Evolutionary conservation across 2,888 invertebrate species (phyloP), one percentile per base, ranked within the genome.

Genomic region (Dynastes grantii): DNA sequence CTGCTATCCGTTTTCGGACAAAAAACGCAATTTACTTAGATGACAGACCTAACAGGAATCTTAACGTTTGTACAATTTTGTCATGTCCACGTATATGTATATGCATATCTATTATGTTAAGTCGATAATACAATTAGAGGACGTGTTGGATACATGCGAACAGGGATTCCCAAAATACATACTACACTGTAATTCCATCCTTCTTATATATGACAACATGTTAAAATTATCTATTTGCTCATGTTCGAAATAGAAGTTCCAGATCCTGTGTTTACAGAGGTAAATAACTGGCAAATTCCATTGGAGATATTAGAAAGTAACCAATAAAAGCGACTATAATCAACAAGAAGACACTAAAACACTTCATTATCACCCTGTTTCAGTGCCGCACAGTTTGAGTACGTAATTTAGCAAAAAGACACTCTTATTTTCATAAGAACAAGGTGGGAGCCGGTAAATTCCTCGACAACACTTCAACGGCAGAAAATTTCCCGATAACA

Each of bases 141-240:
- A 58, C 9, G 51, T 22, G 16, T 8, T 40, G 9, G n/a, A 55
- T 55, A n/a, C 55, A 6, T 22, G 55, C 22, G 55, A 45, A 55
- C 9, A 53, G 71, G 71, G 71, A 71, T 71, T 71, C 71, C 55
- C 71, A n/a, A 49, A 6, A 68, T 32, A n/a, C 65, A 6, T 65
- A 40, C 40, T 13, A 40, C 8, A 55, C 8, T 49, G 27, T 27
- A 49, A 49, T 58, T 22, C 37, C 16, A 32, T 71, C 32, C 2
- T 40, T 9, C 49, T 9, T 67, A n/a, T 22, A 45, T 11, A 32
- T 70, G 22, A 37, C 70, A 16, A 29, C n/a, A 16, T 16, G 55
- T 71, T 71, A 71, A 58, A 58, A 73, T 73, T 40, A 73, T 73
- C 73, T 58, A 73, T 73, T 29, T 37, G 5, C 22, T 73, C 37